A percentile compares a stretch with the other conserved stretches of the same genome.
Conservation (phyloP, 1,140 invertebrate species). For the Zaprionus vittiger region DNA sequence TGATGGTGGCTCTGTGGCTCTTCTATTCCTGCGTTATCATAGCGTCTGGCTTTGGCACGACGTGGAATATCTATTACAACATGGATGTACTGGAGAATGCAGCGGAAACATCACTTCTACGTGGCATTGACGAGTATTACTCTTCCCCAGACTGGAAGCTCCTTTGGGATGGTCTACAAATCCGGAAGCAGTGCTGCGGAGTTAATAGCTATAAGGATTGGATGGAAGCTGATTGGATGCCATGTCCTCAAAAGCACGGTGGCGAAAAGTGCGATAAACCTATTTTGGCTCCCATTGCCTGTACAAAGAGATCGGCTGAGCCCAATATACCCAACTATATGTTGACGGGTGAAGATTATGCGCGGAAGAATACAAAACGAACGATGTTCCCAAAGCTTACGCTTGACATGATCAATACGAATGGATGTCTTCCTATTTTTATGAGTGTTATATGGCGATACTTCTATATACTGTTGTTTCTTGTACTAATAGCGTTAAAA, state of each 20-base stretch:
- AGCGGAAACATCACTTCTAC: constrained; percentile 57
- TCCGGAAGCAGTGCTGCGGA: constrained; percentile 74
- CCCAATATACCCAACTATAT: constrained; percentile 38
- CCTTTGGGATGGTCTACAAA: constrained; percentile 73
- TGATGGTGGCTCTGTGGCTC: constrained; percentile 67
- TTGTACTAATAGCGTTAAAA: constrained; percentile 56
- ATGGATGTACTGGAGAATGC: constrained; percentile 50
- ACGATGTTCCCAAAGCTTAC: constrained; percentile 47
- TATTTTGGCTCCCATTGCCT: constrained; percentile 69
- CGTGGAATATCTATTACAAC: constrained; percentile 59
- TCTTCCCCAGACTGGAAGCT: constrained; percentile 77
- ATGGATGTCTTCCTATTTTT: constrained; percentile 63
- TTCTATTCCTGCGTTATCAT: constrained; percentile 73
- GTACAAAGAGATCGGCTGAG: constrained; percentile 50
- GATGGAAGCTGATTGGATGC: constrained; percentile 79
- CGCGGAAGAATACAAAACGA: background rate
- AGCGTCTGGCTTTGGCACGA: constrained; percentile 57
- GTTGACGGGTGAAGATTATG: constrained; percentile 9
- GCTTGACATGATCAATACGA: constrained; percentile 58
- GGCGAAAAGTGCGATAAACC: background rate
- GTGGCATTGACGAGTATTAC: constrained; percentile 80
- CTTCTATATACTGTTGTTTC: constrained; percentile 56
- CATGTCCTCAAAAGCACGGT: constrained; percentile 9
- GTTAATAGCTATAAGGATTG: constrained; percentile 75
- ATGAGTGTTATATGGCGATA: constrained; percentile 41